Evolutionary conservation across 2,888 invertebrate species (phyloP).

Genomic region (Panzeria rudis): DNA sequence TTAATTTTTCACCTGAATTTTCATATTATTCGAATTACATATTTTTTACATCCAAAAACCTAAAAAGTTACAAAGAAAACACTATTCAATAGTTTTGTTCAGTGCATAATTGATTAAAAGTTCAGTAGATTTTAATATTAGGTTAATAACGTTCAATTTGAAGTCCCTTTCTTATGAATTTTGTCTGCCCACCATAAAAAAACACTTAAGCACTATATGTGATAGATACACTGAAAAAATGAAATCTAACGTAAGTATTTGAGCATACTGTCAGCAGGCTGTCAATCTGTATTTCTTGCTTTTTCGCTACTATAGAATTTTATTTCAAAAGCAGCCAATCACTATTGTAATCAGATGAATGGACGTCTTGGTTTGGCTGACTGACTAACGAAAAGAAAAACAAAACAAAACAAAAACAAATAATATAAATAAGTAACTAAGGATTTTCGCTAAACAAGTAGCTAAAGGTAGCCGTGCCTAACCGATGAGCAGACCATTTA

Average conservation of each 20-base stretch:
- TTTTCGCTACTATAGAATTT: slow-evolving; percentile 38
- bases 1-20: no score
- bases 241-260: slow-evolving; percentile 48
- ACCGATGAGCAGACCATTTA: slow-evolving; percentile 33
- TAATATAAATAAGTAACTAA: slow-evolving; percentile 34
- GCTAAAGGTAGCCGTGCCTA: slow-evolving; percentile 61
- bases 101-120: slow-evolving; percentile 40
- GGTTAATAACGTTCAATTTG: slow-evolving; percentile 31
- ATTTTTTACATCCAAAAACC: background rate
- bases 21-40: no score
- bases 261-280: slow-evolving; percentile 64
- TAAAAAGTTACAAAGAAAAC: background rate
- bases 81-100: background rate
- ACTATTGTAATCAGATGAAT: slow-evolving; percentile 67
- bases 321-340: slow-evolving; percentile 62
- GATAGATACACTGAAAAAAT: slow-evolving; percentile 52
- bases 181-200: slow-evolving; percentile 44
- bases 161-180: slow-evolving; percentile 17
- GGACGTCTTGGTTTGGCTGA: slow-evolving; percentile 27
- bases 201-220: slow-evolving; percentile 4
- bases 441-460: slow-evolving; percentile 58
- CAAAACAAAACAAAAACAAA: slow-evolving; percentile 12
- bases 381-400: background rate
- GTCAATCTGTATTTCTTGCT: slow-evolving; percentile 53
- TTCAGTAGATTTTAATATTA: background rate